Percentiles rank a stretch among this genome's conserved stretches.
phyloP scores from a whole-genome alignment of 2,797 vertebrate species.

The Falco berigora region DNA sequence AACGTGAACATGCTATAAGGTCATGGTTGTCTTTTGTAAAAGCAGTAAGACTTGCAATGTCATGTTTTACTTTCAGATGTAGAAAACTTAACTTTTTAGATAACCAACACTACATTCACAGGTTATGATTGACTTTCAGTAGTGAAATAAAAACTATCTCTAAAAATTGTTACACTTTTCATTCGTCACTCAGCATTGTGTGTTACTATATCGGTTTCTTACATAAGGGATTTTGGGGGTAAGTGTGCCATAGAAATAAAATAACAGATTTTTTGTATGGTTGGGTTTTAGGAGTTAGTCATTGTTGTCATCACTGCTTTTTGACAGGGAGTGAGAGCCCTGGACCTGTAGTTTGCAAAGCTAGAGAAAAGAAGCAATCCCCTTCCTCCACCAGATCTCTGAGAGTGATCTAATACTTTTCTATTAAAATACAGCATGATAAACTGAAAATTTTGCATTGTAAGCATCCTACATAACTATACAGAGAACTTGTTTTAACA shows the following conservation, averaged over 20 bases:
- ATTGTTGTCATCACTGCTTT: neutral
- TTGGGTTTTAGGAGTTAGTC: neutral
- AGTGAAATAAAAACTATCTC: neutral
- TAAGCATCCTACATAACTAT: neutral
- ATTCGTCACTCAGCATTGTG: neutral
- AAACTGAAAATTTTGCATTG: neutral
- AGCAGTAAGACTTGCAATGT: neutral
- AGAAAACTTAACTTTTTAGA: neutral
- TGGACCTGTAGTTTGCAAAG: neutral
- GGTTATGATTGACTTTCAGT: neutral
- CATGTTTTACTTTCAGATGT: neutral
- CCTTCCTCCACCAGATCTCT: neutral
- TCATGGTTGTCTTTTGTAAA: neutral
- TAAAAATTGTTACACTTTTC: neutral
- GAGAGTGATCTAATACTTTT: neutral
- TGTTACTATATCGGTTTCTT: neutral
- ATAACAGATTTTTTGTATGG: neutral
- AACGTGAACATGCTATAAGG: neutral
- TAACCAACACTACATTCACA: neutral
- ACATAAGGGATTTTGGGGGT: neutral
- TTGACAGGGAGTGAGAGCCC: neutral
- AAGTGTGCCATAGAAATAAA: neutral
- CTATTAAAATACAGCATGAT: neutral
- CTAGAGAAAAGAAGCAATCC: neutral
- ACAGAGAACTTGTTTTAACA: neutral